Base-by-base conservation (phyloP, 2,113 vertebrate species). In the Lagopus muta region DNA sequence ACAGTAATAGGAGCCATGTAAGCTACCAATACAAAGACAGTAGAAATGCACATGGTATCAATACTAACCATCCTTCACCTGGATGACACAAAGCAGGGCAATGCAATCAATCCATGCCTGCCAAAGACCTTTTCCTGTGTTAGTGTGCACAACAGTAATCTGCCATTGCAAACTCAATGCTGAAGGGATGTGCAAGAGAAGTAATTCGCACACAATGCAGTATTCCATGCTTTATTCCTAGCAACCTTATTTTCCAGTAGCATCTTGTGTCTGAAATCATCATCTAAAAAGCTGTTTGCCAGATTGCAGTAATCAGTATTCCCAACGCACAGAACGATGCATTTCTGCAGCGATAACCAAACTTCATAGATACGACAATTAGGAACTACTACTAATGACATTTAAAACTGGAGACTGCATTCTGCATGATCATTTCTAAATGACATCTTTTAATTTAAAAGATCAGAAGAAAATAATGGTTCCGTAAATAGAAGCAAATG, bases 11-110 rank as follows among this genome's bases (percentile, higher is more conserved):
- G 25, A 75, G 69, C 61, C 8, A 3, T 62, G 70, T 64, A 65
- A 78, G 42, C 69, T 27, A 34, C 52, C 4, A 2, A 3, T n/a
- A 60, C 0, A 0, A 3, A 25, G 62, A 47, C 6, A 10, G 82
- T 0, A 28, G 55, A 90, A 89, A 48, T 1, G 21, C 48, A 67
- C 65, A 4, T 5, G 42, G 77, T 66, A 74, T 12, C 67, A 48
- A 61, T 86, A 78, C 32, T 20, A 83, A 43, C 73, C 64, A 91
- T 82, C 79, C 93, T 57, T 92, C 95, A 96, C 74, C 40, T 28
- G 25, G 25, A 27, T 71, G 93, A 42, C 1, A 1, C 28, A 36
- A 52, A 54, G 62, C n/a, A 1, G 34, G 47, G 30, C 54, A 61
- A 13, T 2, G n/a, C 19, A 11, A 88, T 92, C 82, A 75, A 78